A percentile compares a stretch with the other conserved stretches of the same genome.
These are phyloP conservation scores for Nymphicus hollandicus DNA, from an alignment of 2,113 vertebrate species.

Conservation along the genomic window DNA sequence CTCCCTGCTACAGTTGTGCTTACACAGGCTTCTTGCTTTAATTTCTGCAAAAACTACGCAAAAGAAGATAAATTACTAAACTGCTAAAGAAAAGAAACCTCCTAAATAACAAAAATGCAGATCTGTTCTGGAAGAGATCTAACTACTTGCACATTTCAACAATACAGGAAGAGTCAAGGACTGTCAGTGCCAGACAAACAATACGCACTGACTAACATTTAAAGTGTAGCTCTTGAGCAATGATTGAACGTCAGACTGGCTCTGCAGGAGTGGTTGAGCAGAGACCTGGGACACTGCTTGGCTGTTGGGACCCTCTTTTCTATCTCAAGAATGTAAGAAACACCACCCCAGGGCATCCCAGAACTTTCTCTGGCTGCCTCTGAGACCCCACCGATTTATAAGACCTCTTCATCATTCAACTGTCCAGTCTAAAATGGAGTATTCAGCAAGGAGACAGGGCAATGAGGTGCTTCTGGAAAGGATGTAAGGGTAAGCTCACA, in stretches of 20 bases:
- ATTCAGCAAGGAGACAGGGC: not conserved
- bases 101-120: not conserved
- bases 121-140: not conserved
- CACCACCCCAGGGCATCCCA: not conserved
- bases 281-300: not conserved
- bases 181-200: not conserved
- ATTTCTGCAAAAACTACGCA: not conserved
- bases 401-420: not conserved
- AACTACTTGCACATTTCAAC: not conserved
- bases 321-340: not conserved
- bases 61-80: not conserved
- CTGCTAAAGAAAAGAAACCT: not conserved
- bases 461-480: not conserved
- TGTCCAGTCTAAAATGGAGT: not conserved
- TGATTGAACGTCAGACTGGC: not conserved
- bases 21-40: not conserved
- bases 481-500: not conserved
- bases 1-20: not conserved
- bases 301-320: not conserved
- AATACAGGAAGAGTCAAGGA: not conserved
- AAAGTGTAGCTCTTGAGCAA: not conserved
- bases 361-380: not conserved
- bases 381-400: not conserved
- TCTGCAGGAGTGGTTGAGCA: not conserved
- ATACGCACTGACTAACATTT: not conserved